Percentiles rank a stretch among this genome's conserved stretches.
phyloP scores from a whole-genome alignment of 2,797 vertebrate species.

The Lemur catta region DNA sequence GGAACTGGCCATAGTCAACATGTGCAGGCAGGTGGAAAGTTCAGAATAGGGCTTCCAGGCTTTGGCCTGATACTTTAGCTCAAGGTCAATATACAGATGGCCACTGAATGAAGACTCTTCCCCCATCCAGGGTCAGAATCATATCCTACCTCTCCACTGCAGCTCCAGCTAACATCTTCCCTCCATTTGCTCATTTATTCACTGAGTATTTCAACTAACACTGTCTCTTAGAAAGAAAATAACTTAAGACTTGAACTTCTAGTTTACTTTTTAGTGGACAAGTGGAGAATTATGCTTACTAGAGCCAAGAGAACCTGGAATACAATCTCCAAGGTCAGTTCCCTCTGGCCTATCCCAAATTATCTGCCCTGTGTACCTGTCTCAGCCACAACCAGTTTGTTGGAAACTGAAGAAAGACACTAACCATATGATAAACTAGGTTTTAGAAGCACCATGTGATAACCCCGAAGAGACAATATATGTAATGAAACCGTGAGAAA shows the following conservation, averaged over 20 bases:
- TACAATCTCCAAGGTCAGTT: background rate
- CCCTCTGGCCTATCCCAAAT: background rate
- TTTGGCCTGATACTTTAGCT: background rate
- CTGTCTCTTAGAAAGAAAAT: background rate
- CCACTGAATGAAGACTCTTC: background rate
- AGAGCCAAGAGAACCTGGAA: background rate
- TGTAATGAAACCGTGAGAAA: background rate
- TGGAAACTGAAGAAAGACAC: constrained; percentile 18
- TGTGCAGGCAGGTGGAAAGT: background rate
- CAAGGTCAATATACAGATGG: background rate
- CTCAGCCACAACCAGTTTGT: background rate
- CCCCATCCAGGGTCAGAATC: background rate
- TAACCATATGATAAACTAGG: background rate
- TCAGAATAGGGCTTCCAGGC: background rate
- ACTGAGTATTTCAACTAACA: background rate
- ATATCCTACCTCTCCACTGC: background rate
- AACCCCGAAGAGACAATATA: background rate
- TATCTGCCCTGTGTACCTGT: background rate
- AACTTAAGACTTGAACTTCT: background rate
- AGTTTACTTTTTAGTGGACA: background rate
- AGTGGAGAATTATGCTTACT: background rate
- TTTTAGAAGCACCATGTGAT: background rate
- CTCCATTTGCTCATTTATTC: background rate
- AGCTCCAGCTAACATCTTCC: background rate
- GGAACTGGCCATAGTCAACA: background rate